Conservation (phyloP, 2,888 invertebrate genomes). For the Danaus chrysippus region DNA sequence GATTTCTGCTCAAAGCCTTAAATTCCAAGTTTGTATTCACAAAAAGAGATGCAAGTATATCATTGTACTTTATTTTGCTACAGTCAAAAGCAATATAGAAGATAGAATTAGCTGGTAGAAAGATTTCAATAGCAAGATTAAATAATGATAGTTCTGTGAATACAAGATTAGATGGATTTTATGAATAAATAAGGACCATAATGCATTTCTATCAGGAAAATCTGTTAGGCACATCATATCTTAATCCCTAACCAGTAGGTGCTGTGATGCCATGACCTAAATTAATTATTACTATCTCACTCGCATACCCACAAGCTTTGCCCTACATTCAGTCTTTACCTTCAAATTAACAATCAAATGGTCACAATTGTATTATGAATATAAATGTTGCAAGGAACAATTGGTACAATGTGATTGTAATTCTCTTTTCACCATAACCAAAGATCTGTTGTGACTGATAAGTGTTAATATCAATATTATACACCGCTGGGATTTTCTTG, state of each 20-base stretch:
- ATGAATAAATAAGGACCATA: background rate
- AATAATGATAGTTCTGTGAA: background rate
- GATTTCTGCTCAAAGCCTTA: too few species aligned
- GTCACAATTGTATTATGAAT: constrained; percentile 26
- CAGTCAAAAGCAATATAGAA: too few species aligned
- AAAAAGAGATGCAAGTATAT: too few species aligned
- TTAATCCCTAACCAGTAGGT: constrained; percentile 20
- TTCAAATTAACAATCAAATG: constrained; percentile 49
- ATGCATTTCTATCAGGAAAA: background rate
- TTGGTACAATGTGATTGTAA: constrained; percentile 21
- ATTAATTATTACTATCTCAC: constrained; percentile 40
- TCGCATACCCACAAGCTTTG: constrained; percentile 39
- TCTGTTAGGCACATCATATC: constrained; percentile 18
- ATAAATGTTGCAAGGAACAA: background rate
- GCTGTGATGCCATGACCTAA: constrained; percentile 22
- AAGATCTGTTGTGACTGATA: constrained; percentile 40
- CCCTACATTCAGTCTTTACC: constrained; percentile 61
- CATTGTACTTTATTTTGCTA: too few species aligned
- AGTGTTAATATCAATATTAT: constrained; percentile 29
- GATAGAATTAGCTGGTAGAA: too few species aligned
- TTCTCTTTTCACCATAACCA: constrained; percentile 36
- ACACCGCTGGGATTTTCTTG: constrained; percentile 46
- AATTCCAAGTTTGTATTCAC: too few species aligned
- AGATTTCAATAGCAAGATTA: constrained; percentile 2
- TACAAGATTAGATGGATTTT: background rate